phyloP scores from a whole-genome alignment of 2,113 vertebrate species.

The Labeo rohita region DNA sequence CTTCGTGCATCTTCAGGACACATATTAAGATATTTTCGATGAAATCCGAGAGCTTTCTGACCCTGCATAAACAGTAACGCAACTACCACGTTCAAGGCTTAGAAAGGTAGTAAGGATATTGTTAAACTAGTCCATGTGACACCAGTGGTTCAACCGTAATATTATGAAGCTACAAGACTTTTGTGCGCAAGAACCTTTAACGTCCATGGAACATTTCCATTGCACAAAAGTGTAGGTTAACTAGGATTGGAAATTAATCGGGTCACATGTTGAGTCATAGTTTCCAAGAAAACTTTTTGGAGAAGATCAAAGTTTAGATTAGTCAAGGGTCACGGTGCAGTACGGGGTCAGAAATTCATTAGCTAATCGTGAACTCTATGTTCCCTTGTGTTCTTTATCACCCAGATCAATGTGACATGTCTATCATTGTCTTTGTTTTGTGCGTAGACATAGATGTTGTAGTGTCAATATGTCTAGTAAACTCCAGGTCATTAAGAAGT shows the following conservation, averaged over 20 bases:
- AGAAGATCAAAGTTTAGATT: slow-evolving; percentile 1
- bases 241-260: slow-evolving; percentile 7
- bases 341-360: not conserved
- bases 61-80: too few species aligned
- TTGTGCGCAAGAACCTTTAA: not conserved
- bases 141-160: too few species aligned
- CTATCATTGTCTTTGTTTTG: slow-evolving; percentile 11
- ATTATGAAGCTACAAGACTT: too few species aligned
- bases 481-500: not conserved
- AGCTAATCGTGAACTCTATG: not conserved
- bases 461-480: not conserved
- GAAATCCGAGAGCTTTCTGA: too few species aligned
- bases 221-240: not conserved
- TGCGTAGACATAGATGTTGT: slow-evolving; percentile 1
- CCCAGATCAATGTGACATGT: not conserved
- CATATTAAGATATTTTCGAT: too few species aligned
- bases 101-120: too few species aligned
- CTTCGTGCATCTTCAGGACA: too few species aligned
- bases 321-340: slow-evolving; percentile 16
- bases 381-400: slow-evolving; percentile 1
- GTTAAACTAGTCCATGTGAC: too few species aligned
- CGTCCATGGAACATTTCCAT: not conserved
- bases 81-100: too few species aligned
- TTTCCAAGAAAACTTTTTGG: slow-evolving; percentile 21
- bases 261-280: slow-evolving; percentile 16